Evolutionary conservation across 2,888 invertebrate genomes (phyloP).

Genomic region (Yponomeuta evonymella): DNA sequence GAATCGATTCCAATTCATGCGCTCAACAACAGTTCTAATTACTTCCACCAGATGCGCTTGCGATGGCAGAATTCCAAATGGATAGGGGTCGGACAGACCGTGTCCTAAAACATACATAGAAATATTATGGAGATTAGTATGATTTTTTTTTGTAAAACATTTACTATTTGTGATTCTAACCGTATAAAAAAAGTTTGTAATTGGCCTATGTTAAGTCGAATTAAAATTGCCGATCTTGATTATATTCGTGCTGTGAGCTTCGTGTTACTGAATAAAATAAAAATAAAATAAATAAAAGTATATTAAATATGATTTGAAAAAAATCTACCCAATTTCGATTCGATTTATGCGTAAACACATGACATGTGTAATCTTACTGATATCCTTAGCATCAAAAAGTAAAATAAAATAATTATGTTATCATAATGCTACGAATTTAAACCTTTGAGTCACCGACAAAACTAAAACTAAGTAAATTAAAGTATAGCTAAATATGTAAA

Average conservation of each 20-base stretch:
- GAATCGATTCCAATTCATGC: constrained; percentile 41
- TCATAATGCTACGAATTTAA: too few species aligned
- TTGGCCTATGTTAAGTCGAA: too few species aligned
- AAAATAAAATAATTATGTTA: too few species aligned
- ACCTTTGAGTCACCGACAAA: too few species aligned
- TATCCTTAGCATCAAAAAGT: neutral
- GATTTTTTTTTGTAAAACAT: too few species aligned
- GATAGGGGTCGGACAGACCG: constrained; percentile 72
- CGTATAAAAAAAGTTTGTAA: too few species aligned
- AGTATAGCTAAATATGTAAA: too few species aligned
- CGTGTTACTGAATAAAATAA: neutral
- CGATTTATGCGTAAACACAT: neutral
- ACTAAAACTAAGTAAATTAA: too few species aligned
- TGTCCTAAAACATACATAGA: constrained; percentile 47
- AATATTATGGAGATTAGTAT: neutral
- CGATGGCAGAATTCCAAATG: constrained; percentile 34
- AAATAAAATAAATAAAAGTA: neutral
- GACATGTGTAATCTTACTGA: neutral
- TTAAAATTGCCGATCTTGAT: too few species aligned
- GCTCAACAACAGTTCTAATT: constrained; percentile 31
- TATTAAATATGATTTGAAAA: neutral
- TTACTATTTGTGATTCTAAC: too few species aligned
- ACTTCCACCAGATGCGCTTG: constrained; percentile 26
- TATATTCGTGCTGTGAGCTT: too few species aligned
- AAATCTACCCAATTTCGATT: neutral